phyloP scores from a whole-genome alignment of 2,113 vertebrate species.

The Pangasianodon hypophthalmus region DNA sequence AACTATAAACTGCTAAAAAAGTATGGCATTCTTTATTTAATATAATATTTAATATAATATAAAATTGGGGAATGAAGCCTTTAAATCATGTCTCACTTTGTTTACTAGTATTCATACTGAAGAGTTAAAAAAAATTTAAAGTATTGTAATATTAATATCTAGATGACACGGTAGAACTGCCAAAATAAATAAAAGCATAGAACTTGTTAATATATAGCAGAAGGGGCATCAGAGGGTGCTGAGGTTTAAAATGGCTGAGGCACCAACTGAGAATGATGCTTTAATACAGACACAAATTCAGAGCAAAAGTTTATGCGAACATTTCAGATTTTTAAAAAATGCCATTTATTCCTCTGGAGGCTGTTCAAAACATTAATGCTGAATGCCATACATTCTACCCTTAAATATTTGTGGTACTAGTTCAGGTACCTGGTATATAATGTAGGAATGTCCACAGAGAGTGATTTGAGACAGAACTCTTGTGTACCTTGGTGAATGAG shows the following conservation, averaged over 20 bases:
- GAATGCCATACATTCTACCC: not conserved
- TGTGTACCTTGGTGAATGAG: conserved; percentile 93
- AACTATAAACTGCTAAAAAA: too few species aligned
- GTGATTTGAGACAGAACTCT: not conserved
- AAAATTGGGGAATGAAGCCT: too few species aligned
- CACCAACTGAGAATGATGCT: not conserved
- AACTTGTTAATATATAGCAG: too few species aligned
- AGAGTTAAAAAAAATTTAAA: too few species aligned
- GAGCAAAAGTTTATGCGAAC: not conserved
- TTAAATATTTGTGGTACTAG: not conserved
- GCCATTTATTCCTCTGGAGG: not conserved
- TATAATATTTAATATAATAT: too few species aligned
- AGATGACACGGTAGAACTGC: too few species aligned
- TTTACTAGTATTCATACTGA: too few species aligned
- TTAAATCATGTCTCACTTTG: not conserved
- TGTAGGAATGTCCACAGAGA: not conserved
- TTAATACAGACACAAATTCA: not conserved
- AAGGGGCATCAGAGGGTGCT: too few species aligned
- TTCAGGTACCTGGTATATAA: not conserved
- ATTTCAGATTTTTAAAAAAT: too few species aligned
- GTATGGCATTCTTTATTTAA: too few species aligned
- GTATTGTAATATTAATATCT: too few species aligned
- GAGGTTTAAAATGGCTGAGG: not conserved
- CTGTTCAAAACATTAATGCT: not conserved
- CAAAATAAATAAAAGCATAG: too few species aligned